Evolutionary conservation across 1,140 invertebrate species (phyloP).

Genomic region (Ctenoplectra terminalis): DNA sequence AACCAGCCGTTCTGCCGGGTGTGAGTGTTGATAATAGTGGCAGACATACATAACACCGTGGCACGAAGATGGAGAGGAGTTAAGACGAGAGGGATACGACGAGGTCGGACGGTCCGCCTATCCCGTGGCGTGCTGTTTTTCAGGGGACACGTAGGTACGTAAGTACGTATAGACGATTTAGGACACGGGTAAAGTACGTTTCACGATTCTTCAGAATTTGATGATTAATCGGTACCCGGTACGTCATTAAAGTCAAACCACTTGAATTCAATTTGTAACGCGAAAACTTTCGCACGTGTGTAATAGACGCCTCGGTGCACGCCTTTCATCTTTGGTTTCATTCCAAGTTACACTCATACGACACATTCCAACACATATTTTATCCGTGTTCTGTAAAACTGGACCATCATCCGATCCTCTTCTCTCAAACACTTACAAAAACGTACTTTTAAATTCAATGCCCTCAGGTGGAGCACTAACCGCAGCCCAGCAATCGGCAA

Average conservation of each 20-base stretch:
- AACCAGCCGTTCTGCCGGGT: conserved; percentile 44
- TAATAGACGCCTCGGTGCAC: too few species aligned
- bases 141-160: background rate
- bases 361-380: background rate
- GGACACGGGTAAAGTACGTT: background rate
- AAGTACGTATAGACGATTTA: background rate
- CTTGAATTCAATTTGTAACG: conserved; percentile 29
- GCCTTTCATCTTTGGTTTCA: background rate
- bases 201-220: background rate
- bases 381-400: background rate
- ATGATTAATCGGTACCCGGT: conserved; percentile 19
- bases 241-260: conserved; percentile 11
- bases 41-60: background rate
- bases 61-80: background rate
- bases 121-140: conserved; percentile 10
- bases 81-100: conserved; percentile 8
- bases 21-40: conserved; percentile 47
- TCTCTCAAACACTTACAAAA: background rate
- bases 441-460: background rate
- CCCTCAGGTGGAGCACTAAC: background rate
- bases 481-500: background rate
- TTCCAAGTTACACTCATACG: background rate
- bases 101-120: background rate
- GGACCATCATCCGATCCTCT: too few species aligned
- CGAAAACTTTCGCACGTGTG: background rate